Base-by-base conservation (phyloP, 2,797 vertebrate genomes). In the Monodelphis domestica region DNA sequence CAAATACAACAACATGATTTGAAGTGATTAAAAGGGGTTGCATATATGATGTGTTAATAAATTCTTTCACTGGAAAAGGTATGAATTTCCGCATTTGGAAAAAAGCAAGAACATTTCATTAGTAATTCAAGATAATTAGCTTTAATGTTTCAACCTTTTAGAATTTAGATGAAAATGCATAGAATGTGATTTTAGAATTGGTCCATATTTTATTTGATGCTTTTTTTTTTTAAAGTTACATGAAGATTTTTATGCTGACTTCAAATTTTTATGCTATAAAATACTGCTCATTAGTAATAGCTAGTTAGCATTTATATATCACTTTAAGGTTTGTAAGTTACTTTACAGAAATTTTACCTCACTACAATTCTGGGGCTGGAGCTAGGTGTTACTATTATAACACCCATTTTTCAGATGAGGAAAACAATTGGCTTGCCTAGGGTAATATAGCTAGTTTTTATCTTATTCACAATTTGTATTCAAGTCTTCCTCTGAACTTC, bases 81-180 rank as follows among this genome's bases (percentile, higher is more conserved):
- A 5, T 87, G 87, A 87, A 93, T 95, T 92, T 96, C 54, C 89
- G 17, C 90, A 52, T 90, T 94, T 89, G 89, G 89, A 29, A 89
- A 92, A 54, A 96, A 90, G 54, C 91, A 45, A 94, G 96, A 90
- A 24, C 87, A 11, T 89, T 53, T 88, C 12, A 5, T 88, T 33
- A 33, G 53, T 53, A 53, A 88, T 88, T 88, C 87, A 53, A 53
- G 14, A 88, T n/a, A 70, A 70, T 29, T 29, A 88, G n/a, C 5
- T 29, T n/a, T 70, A 70, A 38, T 70, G 63, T 38, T 70, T 70
- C 38, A n/a, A 38, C n/a, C 63, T 38, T 38, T 70, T 38, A 93
- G 51, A 70, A 70, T 87, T 17, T 51, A 89, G 90, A 78, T 93
- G 29, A 88, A 91, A 90, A 53, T 70, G 57, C 89, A 89, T 90